Conservation (phyloP, 2,888 invertebrate genomes). For the Anticlea derivata region DNA sequence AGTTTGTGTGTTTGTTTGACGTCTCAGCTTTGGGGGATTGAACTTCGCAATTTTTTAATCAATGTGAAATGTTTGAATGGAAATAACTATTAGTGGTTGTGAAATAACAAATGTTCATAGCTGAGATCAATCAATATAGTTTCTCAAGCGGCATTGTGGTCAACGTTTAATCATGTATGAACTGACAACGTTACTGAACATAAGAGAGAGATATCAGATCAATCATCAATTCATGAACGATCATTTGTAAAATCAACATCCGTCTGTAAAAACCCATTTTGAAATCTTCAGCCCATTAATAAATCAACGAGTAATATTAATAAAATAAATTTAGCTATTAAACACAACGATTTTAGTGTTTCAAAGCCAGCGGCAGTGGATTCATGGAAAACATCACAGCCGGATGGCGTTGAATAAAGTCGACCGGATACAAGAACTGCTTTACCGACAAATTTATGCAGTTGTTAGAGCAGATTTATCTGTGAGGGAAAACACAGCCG, state of each 20-base stretch:
- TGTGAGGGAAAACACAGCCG: conserved; percentile 44
- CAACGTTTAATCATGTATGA: no score
- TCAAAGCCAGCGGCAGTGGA: conserved; percentile 20
- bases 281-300: conserved; percentile 3
- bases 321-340: conserved; percentile 1
- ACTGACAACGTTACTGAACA: no score
- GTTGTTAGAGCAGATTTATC: conserved; percentile 76
- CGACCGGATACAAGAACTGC: conserved; percentile 74
- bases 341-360: neutral
- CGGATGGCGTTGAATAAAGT: conserved; percentile 67
- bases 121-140: no score
- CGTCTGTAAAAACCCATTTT: conserved; percentile 2
- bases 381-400: conserved; percentile 56
- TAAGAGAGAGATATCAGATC: no score
- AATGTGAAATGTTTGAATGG: no score
- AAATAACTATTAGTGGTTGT: no score
- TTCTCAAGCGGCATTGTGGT: no score
- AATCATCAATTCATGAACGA: no score
- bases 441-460: conserved; percentile 80
- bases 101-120: no score
- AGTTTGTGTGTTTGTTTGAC: conserved; percentile 33
- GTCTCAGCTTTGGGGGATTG: conserved; percentile 11
- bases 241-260: conserved; percentile 4
- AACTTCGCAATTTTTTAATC: no score
- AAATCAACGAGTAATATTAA: conserved; percentile 6